Conservation (phyloP, 37 sponge, comb jelly and placozoan genomes). For the Diacarnus erythraeanus region DNA sequence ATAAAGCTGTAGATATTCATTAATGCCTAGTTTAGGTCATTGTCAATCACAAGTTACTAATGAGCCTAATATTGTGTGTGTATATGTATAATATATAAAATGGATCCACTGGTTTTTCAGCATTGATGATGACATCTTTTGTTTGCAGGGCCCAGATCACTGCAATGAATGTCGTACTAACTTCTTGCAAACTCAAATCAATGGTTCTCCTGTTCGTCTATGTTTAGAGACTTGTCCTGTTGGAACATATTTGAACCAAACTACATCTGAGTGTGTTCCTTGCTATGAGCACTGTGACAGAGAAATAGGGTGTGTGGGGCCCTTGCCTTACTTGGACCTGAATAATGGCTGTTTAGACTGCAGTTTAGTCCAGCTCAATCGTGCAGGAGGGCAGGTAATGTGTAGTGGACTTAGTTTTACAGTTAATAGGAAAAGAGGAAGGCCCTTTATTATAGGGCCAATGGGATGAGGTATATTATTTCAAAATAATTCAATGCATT, state of each 20-base stretch:
- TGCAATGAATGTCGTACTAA: slow-evolving; percentile 37
- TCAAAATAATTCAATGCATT: too few relatives aligned
- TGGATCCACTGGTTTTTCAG: too few relatives aligned
- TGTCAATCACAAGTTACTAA: too few relatives aligned
- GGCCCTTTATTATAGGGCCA: too few relatives aligned
- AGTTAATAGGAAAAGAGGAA: not conserved
- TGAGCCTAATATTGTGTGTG: too few relatives aligned
- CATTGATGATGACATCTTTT: too few relatives aligned
- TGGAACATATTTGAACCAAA: slow-evolving; percentile 24
- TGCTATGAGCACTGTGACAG: slow-evolving; percentile 56
- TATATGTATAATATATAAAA: too few relatives aligned
- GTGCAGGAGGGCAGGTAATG: slow-evolving; percentile 45
- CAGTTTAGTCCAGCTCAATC: slow-evolving; percentile 20
- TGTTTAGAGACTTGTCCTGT: slow-evolving; percentile 58
- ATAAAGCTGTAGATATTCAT: too few relatives aligned
- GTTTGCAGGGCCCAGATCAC: slow-evolving; percentile 40
- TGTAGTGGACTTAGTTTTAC: not conserved
- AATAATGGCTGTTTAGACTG: slow-evolving; percentile 63
- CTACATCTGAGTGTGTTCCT: slow-evolving; percentile 5
- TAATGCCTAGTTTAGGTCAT: too few relatives aligned
- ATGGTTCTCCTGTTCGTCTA: not conserved
- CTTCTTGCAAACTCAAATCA: not conserved
- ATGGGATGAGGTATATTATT: too few relatives aligned
- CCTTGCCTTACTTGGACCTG: slow-evolving; percentile 40
- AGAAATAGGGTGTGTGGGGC: slow-evolving; percentile 71